Evolutionary conservation across 2,797 vertebrate genomes (phyloP).

Genomic region (Podarcis siculus): DNA sequence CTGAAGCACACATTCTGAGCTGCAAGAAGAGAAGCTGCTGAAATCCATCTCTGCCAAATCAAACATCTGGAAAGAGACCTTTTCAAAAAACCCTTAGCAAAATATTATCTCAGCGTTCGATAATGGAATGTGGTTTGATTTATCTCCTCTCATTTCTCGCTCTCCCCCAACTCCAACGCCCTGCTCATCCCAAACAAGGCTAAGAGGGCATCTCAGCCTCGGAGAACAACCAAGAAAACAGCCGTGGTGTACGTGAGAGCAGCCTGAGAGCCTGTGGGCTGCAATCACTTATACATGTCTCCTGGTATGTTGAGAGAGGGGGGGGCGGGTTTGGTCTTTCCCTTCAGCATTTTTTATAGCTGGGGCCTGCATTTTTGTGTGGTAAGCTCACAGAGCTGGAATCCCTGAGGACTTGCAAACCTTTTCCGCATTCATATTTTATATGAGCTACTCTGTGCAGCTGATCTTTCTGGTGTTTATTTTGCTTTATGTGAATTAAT

Average conservation of each 20-base stretch:
- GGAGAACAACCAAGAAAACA: slow-evolving; percentile 14
- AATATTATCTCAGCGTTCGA: slow-evolving; percentile 52
- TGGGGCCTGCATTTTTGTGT: slow-evolving; percentile 68
- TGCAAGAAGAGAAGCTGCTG: slow-evolving; percentile 44
- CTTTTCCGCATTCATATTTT: slow-evolving; percentile 68
- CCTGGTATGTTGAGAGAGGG: slow-evolving; percentile 35
- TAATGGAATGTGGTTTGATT: slow-evolving; percentile 48
- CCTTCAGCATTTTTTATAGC: slow-evolving; percentile 64
- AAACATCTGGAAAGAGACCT: slow-evolving; percentile 52
- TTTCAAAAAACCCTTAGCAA: slow-evolving; percentile 36
- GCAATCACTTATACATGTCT: slow-evolving; percentile 50
- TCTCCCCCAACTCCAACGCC: not conserved
- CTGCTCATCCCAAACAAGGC: not conserved
- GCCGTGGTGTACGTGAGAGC: slow-evolving; percentile 10
- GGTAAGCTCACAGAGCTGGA: slow-evolving; percentile 62
- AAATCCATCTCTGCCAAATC: slow-evolving; percentile 49
- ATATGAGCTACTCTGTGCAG: slow-evolving; percentile 43
- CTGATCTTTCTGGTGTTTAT: slow-evolving; percentile 64
- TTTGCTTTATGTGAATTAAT: slow-evolving; percentile 72
- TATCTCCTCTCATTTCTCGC: slow-evolving; percentile 25
- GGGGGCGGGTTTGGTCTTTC: slow-evolving; percentile 52
- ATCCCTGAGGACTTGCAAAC: slow-evolving; percentile 63
- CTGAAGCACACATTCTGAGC: slow-evolving; percentile 28
- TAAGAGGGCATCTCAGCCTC: slow-evolving; percentile 17
- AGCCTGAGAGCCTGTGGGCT: slow-evolving; percentile 40